Conservation (phyloP, 2,797 vertebrate species). For the Falco cherrug region DNA sequence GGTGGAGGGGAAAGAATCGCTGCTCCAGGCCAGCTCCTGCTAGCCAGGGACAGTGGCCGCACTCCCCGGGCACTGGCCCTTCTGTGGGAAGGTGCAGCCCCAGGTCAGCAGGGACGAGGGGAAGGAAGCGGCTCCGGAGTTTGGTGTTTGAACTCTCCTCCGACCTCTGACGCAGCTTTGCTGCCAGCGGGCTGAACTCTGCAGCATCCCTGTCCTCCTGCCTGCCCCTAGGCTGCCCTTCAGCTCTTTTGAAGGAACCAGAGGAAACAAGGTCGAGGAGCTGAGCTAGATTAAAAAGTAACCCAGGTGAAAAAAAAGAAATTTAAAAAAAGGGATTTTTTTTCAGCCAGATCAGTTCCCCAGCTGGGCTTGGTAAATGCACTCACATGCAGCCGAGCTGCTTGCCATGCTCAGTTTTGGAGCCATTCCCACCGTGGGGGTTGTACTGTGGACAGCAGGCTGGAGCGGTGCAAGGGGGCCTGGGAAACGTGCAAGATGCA, state of each 20-base stretch:
- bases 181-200: not conserved
- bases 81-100: not conserved
- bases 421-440: not conserved
- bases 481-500: not conserved
- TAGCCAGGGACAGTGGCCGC: not conserved
- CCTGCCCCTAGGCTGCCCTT: not conserved
- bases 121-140: not conserved
- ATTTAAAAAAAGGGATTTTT: not conserved
- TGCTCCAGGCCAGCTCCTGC: not conserved
- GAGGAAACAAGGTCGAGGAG: not conserved
- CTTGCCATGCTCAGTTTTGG: accelerated
- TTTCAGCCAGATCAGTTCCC: not conserved
- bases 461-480: not conserved
- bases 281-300: conserved; percentile 1
- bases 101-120: not conserved
- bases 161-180: not conserved
- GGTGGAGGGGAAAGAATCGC: not conserved
- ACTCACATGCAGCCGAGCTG: not conserved
- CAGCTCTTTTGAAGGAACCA: not conserved
- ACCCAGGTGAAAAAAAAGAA: not conserved
- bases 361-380: not conserved
- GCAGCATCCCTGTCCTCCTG: not conserved
- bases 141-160: not conserved
- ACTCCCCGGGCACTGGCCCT: accelerated
- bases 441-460: not conserved